Evolutionary conservation across 2,888 invertebrate species (phyloP), one percentile per base, ranked within the genome.

Genomic region (Dysmachus trigonus): DNA sequence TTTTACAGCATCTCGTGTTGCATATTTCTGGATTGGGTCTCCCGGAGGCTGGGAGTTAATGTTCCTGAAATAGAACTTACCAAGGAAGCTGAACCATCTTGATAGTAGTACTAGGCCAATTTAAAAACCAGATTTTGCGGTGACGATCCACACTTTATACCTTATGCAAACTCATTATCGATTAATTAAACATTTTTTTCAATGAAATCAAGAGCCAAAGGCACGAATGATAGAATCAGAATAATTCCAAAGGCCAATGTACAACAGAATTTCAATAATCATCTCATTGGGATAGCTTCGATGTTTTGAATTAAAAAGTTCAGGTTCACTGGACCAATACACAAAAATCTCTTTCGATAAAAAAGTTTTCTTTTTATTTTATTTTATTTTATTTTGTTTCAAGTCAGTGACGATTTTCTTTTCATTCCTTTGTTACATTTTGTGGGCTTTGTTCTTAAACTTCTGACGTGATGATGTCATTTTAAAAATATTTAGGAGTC

Each of bases 161-260:
- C 62, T 8, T 5, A n/a, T 47, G 47, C 18, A 47, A 47, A n/a
- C 18, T 47, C 47, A 47, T 47, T 47, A 47, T n/a, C 47, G 47
- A 47, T 47, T 18, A 47, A 47, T 47, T 47, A 47, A 15, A 15
- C 15, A 10, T 51, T 62, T 62, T 22, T n/a, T 22, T 62, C 27
- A 18, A 62, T 18, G 10, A 62, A 62, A 62, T 62, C 62, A 62
- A 62, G 22, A 27, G 62, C 7, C 62, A 22, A 62, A 62, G 10
- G 27, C 27, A 10, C 62, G 10, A 27, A 62, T 35, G 35, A 73
- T 81, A 51, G 81, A 81, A 81, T 81, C 81, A 53, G 51, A 53
- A 33, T 33, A 81, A 81, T 33, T 81, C 47, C 81, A 62, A 62
- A 33, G 81, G 62, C 77, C 62, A 81, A 81, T 62, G 81, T 53